Percentiles rank a stretch among this genome's conserved stretches.
These are phyloP conservation scores for Myotis myotis DNA, from an alignment of 2,797 vertebrate genomes.

Conservation along the genomic window DNA sequence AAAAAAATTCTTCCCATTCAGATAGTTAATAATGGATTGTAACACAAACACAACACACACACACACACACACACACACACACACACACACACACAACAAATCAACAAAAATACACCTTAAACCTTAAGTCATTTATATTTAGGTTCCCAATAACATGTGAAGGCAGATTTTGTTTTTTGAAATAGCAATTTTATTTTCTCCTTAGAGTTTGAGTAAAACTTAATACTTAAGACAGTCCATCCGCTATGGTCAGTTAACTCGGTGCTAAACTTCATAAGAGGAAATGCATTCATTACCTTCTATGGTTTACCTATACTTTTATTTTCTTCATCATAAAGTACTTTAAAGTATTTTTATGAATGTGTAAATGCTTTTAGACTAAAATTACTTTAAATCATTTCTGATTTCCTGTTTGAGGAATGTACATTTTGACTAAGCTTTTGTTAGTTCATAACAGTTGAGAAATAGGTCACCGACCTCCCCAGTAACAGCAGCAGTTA, in stretches of 20 bases:
- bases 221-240: neutral
- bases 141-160: neutral
- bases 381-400: conserved; percentile 10
- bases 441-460: neutral
- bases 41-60: neutral
- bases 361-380: neutral
- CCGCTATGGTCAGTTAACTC: neutral
- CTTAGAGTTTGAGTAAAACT: neutral
- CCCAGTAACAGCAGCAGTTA: neutral
- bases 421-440: neutral
- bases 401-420: neutral
- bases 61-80: neutral
- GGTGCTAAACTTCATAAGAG: neutral
- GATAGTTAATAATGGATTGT: neutral
- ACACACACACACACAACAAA: neutral
- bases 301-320: neutral
- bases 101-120: neutral
- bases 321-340: neutral
- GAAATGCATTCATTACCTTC: neutral
- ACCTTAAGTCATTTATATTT: neutral
- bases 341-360: conserved; percentile 22
- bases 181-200: neutral
- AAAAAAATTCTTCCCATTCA: neutral
- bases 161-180: neutral
- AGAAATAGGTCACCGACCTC: neutral